Evolutionary conservation across 2,113 vertebrate species (phyloP), one percentile per base, ranked within the genome.

Genomic region (Capra hircus): DNA sequence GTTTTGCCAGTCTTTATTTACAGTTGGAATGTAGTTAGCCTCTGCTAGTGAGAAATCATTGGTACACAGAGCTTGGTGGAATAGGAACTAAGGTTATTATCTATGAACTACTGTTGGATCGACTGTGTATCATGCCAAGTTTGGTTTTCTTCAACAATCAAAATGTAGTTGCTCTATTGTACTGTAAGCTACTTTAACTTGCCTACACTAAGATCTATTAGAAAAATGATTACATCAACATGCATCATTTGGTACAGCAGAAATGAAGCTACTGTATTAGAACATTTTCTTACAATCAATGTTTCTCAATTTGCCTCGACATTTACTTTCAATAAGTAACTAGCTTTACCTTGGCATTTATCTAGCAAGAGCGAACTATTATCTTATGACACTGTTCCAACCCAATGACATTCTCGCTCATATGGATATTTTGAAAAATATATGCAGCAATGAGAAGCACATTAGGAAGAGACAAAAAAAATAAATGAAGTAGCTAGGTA

Each of bases 181-280:
- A 12, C 5, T 28, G 59, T 97, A 92, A 95, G 40, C 45, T 96
- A 90, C 88, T 96, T 98, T 97, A 53, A 96, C 96, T 96, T 74
- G 92, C 60, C 27, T 91, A 85, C 40, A 94, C 53, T n/a, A 84
- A 96, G 50, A 96, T 95, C 53, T 88, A 94, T 88, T 97, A 94
- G 87, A 95, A 97, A 97, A 98, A 95, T 97, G 52, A 97, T 98
- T 98, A 92, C 48, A 95, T 98, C 96, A 98, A 52, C 89, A 96
- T 90, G 95, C 91, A 91, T 95, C 60, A 91, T 97, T 98, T 97
- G 96, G 85, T 83, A 92, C 6, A 82, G 86, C 5, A 97, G 81
- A 98, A 98, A 97, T 96, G 45, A 97, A 97, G 90, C 91, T 36
- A 87, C 57, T 96, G 19, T 28, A 92, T 95, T 78, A 96, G 93